Conservation (phyloP, 1,140 invertebrate genomes). For the Drosophila novamexicana region DNA sequence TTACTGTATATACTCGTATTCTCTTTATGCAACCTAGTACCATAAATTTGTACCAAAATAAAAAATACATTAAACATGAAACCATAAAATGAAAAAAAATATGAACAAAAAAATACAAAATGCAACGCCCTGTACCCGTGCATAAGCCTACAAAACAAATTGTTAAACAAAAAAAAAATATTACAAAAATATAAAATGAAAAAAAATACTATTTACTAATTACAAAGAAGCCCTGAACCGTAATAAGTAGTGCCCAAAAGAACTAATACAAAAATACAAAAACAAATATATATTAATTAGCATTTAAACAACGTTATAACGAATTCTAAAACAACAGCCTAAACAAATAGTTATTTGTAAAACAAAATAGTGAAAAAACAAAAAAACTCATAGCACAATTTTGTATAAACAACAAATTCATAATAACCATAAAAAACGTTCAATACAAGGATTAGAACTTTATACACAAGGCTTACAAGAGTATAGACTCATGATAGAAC, state of each 20-base stretch:
- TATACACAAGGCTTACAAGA: conserved; percentile 33
- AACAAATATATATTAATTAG: conserved; percentile 67
- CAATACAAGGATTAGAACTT: conserved; percentile 48
- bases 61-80: conserved; percentile 37
- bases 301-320: conserved; percentile 73
- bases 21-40: conserved; percentile 70
- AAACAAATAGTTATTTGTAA: conserved; percentile 62
- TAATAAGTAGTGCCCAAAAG: conserved; percentile 79
- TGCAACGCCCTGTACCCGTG: conserved; percentile 81
- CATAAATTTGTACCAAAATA: conserved; percentile 80
- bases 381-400: conserved; percentile 67
- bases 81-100: conserved; percentile 13
- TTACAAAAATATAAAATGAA: conserved; percentile 26
- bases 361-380: conserved; percentile 62
- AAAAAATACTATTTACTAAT: conserved; percentile 75
- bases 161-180: conserved; percentile 59
- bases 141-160: conserved; percentile 74
- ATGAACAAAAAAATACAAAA: conserved; percentile 48
- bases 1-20: conserved; percentile 21
- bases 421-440: conserved; percentile 26
- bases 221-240: conserved; percentile 76
- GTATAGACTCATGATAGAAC: neutral
- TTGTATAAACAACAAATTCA: conserved; percentile 54
- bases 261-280: conserved; percentile 57
- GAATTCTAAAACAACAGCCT: conserved; percentile 79